Conservation (phyloP, 2,888 invertebrate species). For the Drosophila suboccidentalis region DNA sequence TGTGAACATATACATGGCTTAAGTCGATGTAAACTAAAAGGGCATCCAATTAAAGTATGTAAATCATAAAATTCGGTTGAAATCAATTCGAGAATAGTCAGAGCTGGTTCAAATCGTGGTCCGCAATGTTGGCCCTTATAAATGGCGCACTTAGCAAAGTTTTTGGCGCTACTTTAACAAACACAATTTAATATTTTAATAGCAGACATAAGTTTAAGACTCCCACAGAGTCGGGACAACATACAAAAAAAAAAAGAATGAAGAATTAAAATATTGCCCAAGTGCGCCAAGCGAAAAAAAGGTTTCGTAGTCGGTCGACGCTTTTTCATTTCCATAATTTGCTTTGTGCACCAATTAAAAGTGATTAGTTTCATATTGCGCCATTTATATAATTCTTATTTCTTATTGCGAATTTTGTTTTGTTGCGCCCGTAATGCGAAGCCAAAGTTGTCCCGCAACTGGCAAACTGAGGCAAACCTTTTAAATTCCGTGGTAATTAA, state of each 20-base stretch:
- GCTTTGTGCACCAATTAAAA: constrained; percentile 75
- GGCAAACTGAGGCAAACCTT: constrained; percentile 57
- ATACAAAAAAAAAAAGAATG: not conserved
- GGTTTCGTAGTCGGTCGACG: constrained; percentile 43
- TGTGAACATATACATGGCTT: no score
- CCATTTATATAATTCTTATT: constrained; percentile 64
- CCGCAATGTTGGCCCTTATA: constrained; percentile 30
- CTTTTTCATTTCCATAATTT: constrained; percentile 62
- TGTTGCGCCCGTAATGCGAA: constrained; percentile 37
- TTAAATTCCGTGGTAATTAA: constrained; percentile 72
- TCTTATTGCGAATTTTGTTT: constrained; percentile 54
- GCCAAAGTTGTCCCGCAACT: constrained; percentile 30
- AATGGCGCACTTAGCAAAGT: constrained; percentile 43
- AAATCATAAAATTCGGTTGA: not conserved
- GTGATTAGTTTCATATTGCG: constrained; percentile 79
- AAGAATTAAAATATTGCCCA: not conserved
- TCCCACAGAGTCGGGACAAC: not conserved
- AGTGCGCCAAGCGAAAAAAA: constrained; percentile 30
- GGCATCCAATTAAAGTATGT: not conserved
- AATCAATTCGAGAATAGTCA: not conserved
- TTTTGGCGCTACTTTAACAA: constrained; percentile 35
- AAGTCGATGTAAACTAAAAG: not conserved
- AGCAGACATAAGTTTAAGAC: constrained; percentile 55
- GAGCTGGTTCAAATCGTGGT: not conserved
- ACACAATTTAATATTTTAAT: constrained; percentile 68